Evolutionary conservation across 2,113 vertebrate species (phyloP).

Genomic region (Menidia beryllina): DNA sequence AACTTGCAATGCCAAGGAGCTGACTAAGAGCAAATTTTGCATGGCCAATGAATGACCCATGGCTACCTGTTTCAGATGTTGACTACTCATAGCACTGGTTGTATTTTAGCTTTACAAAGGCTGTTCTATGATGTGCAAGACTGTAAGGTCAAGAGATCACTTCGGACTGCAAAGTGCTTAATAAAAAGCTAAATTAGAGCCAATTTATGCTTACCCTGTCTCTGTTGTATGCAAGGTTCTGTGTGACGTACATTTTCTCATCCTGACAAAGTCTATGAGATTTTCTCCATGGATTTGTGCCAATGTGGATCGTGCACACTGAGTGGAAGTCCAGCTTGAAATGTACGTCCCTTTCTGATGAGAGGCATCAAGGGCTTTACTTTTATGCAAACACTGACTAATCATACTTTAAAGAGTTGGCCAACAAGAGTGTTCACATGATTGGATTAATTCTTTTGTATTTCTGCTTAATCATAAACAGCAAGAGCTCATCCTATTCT

Average conservation of each 20-base stretch:
- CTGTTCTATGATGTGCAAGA: background rate
- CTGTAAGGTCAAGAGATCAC: background rate
- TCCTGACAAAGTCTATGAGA: background rate
- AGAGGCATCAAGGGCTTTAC: background rate
- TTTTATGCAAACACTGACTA: background rate
- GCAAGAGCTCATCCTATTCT: background rate
- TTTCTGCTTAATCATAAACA: background rate
- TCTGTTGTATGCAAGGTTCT: background rate
- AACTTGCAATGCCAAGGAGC: no score
- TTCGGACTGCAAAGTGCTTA: no score
- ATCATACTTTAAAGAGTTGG: background rate
- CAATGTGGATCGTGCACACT: background rate
- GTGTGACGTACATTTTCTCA: background rate
- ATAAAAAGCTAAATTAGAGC: background rate
- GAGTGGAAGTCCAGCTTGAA: background rate
- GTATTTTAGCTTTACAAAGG: conserved; percentile 10
- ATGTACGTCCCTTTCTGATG: background rate
- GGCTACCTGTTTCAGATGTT: conserved; percentile 49
- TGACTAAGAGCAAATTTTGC: conserved; percentile 9
- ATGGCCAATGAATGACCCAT: conserved; percentile 47
- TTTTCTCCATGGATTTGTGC: background rate
- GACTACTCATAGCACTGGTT: conserved; percentile 23
- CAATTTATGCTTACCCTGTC: background rate
- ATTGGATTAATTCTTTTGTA: background rate
- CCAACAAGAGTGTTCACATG: background rate